These are phyloP conservation scores for Ptychoptera contaminata DNA, from an alignment of 2,888 invertebrate species.

Conservation along the genomic window DNA sequence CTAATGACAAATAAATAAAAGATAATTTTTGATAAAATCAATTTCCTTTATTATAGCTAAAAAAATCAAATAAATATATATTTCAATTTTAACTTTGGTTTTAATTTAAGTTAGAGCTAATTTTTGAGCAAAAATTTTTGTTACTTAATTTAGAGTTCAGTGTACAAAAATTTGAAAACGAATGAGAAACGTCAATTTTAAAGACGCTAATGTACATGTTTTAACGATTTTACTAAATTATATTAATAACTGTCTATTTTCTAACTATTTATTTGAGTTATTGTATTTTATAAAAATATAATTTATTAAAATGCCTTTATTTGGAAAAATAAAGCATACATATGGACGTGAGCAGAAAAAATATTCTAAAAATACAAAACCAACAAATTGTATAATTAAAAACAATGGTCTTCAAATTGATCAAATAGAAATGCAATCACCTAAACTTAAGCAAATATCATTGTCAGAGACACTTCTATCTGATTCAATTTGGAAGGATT, in stretches of 20 bases:
- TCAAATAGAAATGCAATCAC: too few species aligned
- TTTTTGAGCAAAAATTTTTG: background rate
- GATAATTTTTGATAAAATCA: background rate
- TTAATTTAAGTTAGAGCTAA: background rate
- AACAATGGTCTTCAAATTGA: too few species aligned
- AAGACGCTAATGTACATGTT: background rate
- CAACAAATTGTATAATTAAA: too few species aligned
- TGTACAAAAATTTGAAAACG: background rate
- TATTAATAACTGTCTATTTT: background rate
- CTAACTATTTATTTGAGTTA: background rate
- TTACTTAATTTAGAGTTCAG: background rate
- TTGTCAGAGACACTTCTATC: background rate
- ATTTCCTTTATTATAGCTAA: background rate
- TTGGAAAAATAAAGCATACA: background rate
- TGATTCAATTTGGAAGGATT: slow-evolving; percentile 5
- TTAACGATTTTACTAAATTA: background rate
- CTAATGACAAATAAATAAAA: background rate
- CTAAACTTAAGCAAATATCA: too few species aligned
- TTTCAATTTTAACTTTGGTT: too few species aligned
- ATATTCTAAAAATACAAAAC: background rate
- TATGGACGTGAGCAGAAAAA: background rate
- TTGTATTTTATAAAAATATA: background rate
- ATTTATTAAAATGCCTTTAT: background rate
- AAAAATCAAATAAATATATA: too few species aligned
- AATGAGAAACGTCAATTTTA: background rate